These are phyloP conservation scores for Oceanodroma tethys DNA, from an alignment of 2,113 vertebrate species.

Conservation along the genomic window DNA sequence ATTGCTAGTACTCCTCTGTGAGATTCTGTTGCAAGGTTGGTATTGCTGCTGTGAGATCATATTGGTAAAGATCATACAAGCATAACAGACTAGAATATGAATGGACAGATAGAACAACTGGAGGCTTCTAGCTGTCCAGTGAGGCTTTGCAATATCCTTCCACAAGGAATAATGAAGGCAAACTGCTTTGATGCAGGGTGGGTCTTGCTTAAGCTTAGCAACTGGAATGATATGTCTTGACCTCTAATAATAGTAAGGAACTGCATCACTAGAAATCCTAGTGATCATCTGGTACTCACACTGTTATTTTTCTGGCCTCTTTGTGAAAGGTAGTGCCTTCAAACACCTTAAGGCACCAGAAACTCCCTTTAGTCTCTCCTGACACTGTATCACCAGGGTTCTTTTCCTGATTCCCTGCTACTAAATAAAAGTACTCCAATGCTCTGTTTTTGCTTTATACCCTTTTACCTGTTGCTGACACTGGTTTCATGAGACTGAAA, in stretches of 20 bases:
- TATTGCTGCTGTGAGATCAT: background rate
- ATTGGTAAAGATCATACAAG: background rate
- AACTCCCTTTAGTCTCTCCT: background rate
- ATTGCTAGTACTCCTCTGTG: background rate
- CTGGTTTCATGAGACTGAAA: background rate
- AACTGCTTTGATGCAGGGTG: background rate
- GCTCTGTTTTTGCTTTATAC: fast-evolving
- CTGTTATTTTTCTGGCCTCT: background rate
- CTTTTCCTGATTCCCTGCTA: background rate
- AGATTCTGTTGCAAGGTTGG: background rate
- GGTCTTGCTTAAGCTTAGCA: background rate
- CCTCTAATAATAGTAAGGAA: background rate
- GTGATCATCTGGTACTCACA: background rate
- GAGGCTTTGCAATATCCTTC: background rate
- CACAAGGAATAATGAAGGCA: background rate
- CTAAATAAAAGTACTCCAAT: background rate
- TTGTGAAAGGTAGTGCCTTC: background rate
- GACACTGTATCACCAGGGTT: background rate
- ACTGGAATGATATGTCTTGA: background rate
- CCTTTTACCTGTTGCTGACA: background rate
- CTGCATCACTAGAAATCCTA: background rate
- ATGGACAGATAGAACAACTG: background rate
- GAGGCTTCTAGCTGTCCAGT: background rate
- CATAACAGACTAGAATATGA: background rate
- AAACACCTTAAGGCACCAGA: background rate